Conservation (phyloP, 1,140 invertebrate genomes). For the Neotoxoptera formosana region DNA sequence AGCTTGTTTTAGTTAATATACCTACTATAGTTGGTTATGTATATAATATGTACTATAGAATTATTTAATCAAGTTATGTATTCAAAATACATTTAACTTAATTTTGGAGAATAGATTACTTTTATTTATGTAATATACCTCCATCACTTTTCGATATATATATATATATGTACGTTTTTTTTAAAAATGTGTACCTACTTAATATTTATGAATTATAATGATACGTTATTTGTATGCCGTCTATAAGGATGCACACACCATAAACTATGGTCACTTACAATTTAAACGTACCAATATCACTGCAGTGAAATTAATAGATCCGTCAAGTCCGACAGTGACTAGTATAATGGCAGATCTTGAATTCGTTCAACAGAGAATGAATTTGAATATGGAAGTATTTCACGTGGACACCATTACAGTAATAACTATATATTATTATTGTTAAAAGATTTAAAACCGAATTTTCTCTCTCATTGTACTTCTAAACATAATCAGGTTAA, state of each 20-base stretch:
- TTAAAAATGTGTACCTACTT: not conserved
- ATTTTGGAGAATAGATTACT: not conserved
- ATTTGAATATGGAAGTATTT: constrained; percentile 22
- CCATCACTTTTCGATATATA: not conserved
- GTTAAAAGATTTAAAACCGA: not conserved
- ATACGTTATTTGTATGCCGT: not conserved
- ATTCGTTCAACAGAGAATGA: constrained; percentile 41
- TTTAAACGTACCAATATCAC: constrained; percentile 87
- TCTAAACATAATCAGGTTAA: constrained; percentile 68
- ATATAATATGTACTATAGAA: too few species aligned
- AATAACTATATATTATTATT: not conserved
- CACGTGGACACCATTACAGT: constrained; percentile 65
- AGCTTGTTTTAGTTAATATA: not conserved
- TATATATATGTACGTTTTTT: constrained; percentile 59
- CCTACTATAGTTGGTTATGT: not conserved
- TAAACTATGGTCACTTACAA: constrained; percentile 81
- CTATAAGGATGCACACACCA: constrained; percentile 76
- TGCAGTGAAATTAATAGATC: constrained; percentile 75
- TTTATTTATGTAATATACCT: not conserved
- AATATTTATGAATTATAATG: not conserved
- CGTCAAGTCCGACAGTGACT: constrained; percentile 65
- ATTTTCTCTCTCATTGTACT: not conserved
- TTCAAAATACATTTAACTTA: not conserved
- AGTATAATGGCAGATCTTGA: constrained; percentile 40
- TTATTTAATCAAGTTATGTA: not conserved